These are phyloP conservation scores for Sesamia nonagrioides DNA, from an alignment of 1,140 invertebrate genomes.

Conservation along the genomic window DNA sequence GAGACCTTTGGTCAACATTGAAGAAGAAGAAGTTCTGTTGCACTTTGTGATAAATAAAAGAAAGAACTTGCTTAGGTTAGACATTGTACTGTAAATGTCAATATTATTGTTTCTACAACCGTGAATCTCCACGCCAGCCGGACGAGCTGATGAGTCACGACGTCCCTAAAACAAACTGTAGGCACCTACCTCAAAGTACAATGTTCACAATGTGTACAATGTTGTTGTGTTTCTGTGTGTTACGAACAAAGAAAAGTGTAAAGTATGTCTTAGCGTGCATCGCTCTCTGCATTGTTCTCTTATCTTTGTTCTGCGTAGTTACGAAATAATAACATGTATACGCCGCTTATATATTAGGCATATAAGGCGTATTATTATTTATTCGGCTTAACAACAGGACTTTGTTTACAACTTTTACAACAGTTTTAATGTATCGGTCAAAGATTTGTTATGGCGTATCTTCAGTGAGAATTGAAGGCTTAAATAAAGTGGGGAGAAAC, in stretches of 20 bases:
- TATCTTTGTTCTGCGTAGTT: constrained; percentile 52
- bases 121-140: background rate
- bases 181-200: constrained; percentile 44
- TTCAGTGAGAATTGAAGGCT: background rate
- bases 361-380: constrained; percentile 30
- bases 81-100: constrained; percentile 13
- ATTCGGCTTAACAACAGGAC: constrained; percentile 11
- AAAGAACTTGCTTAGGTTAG: background rate
- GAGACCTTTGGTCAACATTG: no score
- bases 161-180: constrained; percentile 46
- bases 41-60: no score
- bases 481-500: no score
- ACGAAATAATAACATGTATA: constrained; percentile 34
- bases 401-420: constrained; percentile 29
- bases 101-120: constrained; percentile 24
- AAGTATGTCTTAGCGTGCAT: constrained; percentile 48
- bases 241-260: constrained; percentile 50
- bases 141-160: constrained; percentile 33
- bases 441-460: constrained; percentile 4
- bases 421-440: background rate
- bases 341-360: no score
- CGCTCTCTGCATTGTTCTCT: constrained; percentile 43
- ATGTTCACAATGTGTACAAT: no score
- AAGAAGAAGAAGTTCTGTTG: no score
- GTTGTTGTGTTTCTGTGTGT: constrained; percentile 21